A percentile compares a stretch with the other conserved stretches of the same genome.
phyloP scores from a whole-genome alignment of 2,113 vertebrate species.

The Xenus cinereus region DNA sequence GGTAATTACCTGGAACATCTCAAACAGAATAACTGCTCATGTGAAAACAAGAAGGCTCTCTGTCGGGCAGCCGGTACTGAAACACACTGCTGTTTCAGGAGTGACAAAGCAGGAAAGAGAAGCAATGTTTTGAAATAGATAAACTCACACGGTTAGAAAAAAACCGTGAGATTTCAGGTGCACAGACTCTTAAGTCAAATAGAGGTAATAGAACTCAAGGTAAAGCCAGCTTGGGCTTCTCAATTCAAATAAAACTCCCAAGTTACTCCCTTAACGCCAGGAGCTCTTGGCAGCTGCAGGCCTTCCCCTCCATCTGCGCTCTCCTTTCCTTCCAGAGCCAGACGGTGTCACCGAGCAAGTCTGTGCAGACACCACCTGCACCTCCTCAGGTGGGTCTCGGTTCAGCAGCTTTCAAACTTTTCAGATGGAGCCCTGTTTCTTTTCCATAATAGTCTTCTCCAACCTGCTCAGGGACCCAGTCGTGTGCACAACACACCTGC shows the following conservation, averaged over 20 bases:
- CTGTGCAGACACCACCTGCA: background rate
- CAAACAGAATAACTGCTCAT: background rate
- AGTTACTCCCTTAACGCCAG: background rate
- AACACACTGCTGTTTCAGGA: background rate
- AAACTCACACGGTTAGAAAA: background rate
- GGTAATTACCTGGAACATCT: background rate
- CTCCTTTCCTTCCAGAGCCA: background rate
- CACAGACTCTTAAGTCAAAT: background rate
- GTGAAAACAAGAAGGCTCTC: background rate
- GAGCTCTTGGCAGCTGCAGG: background rate
- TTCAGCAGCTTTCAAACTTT: background rate
- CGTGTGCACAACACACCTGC: accelerated
- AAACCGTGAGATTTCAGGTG: background rate
- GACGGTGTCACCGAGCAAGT: background rate
- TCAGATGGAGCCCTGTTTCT: background rate
- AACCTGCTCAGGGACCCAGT: accelerated
- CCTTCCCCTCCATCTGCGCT: background rate
- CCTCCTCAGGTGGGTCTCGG: background rate
- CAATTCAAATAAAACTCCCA: background rate
- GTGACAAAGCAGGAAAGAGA: background rate
- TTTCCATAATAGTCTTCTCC: background rate
- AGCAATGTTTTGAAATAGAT: background rate
- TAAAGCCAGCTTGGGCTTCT: background rate
- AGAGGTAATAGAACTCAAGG: background rate
- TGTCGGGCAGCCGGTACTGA: background rate